phyloP scores from a whole-genome alignment of 2,888 invertebrate genomes.

The Xestia xanthographa region DNA sequence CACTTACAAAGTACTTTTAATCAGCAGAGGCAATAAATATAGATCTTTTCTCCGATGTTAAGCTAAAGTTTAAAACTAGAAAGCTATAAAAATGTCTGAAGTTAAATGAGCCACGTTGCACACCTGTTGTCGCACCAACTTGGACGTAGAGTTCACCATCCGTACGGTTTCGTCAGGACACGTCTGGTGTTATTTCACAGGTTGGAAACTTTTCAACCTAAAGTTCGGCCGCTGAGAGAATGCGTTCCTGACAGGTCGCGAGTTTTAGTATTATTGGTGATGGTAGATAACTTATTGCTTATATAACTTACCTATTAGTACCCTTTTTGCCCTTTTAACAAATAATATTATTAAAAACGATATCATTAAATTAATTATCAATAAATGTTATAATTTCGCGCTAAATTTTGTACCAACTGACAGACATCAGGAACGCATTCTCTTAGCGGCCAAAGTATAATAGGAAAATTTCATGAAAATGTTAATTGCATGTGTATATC shows the following conservation, averaged over 20 bases:
- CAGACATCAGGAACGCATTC: no score
- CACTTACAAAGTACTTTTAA: constrained; percentile 47
- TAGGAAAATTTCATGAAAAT: neutral
- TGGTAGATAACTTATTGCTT: no score
- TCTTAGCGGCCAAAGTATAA: no score
- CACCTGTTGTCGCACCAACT: constrained; percentile 72
- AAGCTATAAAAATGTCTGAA: constrained; percentile 71
- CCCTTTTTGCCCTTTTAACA: no score
- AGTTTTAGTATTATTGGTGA: no score
- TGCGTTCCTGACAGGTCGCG: no score
- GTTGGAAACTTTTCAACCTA: neutral
- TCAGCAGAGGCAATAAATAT: constrained; percentile 60
- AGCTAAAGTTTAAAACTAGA: constrained; percentile 56
- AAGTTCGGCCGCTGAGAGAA: no score
- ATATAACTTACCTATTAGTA: no score
- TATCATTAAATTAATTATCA: no score
- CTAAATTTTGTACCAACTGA: no score
- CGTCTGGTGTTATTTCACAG: neutral
- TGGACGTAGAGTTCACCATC: constrained; percentile 20
- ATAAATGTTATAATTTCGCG: no score
- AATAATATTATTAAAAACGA: no score
- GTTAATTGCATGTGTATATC: neutral
- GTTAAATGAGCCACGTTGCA: constrained; percentile 71
- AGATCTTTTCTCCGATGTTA: constrained; percentile 35
- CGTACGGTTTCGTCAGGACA: constrained; percentile 5